Evolutionary conservation across 2,888 invertebrate species (phyloP), one percentile per base, ranked within the genome.

Genomic region (Helobdella robusta): DNA sequence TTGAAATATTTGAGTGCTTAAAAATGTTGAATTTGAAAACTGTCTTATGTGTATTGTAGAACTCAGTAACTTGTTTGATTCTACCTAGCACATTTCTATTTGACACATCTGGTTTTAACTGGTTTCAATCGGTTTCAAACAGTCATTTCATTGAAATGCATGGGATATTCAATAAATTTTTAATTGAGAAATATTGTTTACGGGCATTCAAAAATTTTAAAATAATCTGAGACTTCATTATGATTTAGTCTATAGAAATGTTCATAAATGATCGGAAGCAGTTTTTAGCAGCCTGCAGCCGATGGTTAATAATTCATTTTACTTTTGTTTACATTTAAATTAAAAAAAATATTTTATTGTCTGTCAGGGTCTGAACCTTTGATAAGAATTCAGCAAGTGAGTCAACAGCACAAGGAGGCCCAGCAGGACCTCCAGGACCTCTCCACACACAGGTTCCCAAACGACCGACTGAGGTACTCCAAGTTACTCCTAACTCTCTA

Each of bases 401-500:
- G 40, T 11, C n/a, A 32, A 23, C 69, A 77, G 48, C 75, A 75
- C 68, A 72, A 75, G 11, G 69, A 73, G 28, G 74, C 75, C 32
- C 75, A 76, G 65, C 74, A 76, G 67, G 70, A 73, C 15, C 70
- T 78, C 35, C 76, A 75, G 64, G 74, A 75, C 65, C 75, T 75
- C 72, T 74, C 75, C 64, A 71, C 70, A 4, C 67, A 68, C 64
- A 69, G 73, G 46, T 69, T 73, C 40, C 75, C 75, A 3, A 64
- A 67, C 59, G 76, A 77, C 69, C 73, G 73, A 69, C 74, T 77
- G 73, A 75, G 76, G 59, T 77, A 76, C 70, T 75, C 75, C 6
- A 73, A 74, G 20, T 72, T 77, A 30, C 74, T 78, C 23, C 73
- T 78, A 70, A 72, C 74, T 50, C 70, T 78, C 64, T 77, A 77